phyloP scores from a whole-genome alignment of 1,140 invertebrate genomes.

The Calliphora vicina region DNA sequence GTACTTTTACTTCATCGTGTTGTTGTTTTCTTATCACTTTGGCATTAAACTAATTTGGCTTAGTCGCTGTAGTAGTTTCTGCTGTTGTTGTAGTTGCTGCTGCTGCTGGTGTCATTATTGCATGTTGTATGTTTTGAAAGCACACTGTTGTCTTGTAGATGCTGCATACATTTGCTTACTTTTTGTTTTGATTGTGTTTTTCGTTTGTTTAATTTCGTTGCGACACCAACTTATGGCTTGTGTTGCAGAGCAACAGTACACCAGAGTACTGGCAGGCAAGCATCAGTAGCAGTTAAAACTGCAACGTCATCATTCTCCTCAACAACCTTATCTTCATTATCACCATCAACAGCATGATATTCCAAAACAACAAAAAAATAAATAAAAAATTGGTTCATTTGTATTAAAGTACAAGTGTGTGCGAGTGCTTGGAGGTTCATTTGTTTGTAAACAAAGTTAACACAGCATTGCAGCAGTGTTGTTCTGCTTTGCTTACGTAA shows the following conservation, averaged over 20 bases:
- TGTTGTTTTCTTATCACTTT: slow-evolving; percentile 13
- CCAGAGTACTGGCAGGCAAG: neutral
- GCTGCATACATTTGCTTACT: neutral
- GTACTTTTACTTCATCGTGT: neutral
- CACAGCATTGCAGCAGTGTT: neutral
- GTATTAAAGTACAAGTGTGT: too few species aligned
- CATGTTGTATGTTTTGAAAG: neutral
- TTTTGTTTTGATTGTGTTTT: neutral
- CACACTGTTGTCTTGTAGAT: neutral
- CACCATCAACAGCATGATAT: neutral
- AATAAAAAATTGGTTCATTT: neutral
- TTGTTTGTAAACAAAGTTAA: neutral
- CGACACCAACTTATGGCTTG: slow-evolving; percentile 9
- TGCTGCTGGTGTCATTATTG: neutral
- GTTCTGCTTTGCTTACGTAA: neutral
- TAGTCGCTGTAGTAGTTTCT: neutral
- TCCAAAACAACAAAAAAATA: neutral
- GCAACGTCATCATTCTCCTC: neutral
- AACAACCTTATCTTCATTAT: neutral
- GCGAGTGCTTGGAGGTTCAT: neutral
- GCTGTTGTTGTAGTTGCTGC: neutral
- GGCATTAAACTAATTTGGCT: slow-evolving; percentile 16
- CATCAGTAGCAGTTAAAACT: neutral
- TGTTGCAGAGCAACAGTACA: neutral
- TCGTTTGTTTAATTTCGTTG: slow-evolving; percentile 14